phyloP scores from a whole-genome alignment of 2,888 invertebrate species.

The Yponomeuta plumbellus region DNA sequence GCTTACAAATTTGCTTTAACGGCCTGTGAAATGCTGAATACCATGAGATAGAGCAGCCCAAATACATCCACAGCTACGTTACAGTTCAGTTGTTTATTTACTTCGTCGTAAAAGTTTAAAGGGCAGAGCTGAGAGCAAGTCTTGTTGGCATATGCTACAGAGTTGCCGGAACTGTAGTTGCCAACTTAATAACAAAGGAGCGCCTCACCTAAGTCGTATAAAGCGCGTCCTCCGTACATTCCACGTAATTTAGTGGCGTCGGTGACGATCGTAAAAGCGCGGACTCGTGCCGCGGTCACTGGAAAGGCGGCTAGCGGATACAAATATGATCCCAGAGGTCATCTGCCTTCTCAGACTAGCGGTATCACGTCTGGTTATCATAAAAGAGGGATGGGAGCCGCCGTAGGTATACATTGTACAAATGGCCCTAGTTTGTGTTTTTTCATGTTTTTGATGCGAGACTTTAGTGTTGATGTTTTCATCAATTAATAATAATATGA shows the following conservation, averaged over 20 bases:
- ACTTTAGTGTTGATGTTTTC: too few relatives aligned
- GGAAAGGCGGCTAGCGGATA: slow-evolving; percentile 4
- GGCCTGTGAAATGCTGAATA: too few relatives aligned
- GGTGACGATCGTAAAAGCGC: slow-evolving; percentile 43
- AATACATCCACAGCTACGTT: background rate
- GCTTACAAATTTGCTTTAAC: too few relatives aligned
- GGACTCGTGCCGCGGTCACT: slow-evolving; percentile 20
- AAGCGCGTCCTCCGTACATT: slow-evolving; percentile 46
- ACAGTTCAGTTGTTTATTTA: background rate
- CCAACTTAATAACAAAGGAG: slow-evolving; percentile 34
- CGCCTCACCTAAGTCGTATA: slow-evolving; percentile 44
- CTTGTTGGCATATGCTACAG: slow-evolving; percentile 13
- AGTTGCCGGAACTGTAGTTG: slow-evolving; percentile 10
- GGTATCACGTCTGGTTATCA: background rate
- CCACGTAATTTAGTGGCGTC: slow-evolving; percentile 44
- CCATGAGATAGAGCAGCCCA: too few relatives aligned
- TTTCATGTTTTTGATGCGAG: too few relatives aligned
- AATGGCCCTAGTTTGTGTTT: too few relatives aligned
- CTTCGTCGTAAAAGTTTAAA: background rate
- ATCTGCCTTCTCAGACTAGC: background rate
- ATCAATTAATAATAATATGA: too few relatives aligned
- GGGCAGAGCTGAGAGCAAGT: background rate
- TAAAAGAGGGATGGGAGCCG: too few relatives aligned
- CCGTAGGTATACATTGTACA: too few relatives aligned
- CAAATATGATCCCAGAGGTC: too few relatives aligned